Evolutionary conservation across 2,888 invertebrate species (phyloP), one percentile per base, ranked within the genome.

Genomic region (Pollenia labialis): DNA sequence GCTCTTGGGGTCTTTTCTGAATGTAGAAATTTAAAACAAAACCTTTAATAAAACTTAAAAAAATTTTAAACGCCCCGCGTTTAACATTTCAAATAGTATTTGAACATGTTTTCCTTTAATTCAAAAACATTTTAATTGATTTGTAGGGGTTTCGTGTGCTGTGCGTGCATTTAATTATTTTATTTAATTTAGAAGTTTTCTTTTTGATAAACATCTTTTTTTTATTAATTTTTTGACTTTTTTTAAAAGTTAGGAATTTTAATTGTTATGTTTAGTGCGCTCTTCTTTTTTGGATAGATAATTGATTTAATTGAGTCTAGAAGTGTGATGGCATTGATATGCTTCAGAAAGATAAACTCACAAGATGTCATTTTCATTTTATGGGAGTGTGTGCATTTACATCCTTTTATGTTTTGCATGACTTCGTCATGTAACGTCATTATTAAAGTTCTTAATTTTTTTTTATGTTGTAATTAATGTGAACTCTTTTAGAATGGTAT

Each of bases 131-230:
- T 83, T 83, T 86, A 80, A 81, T 77, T 80, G 75, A 87, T 76
- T 74, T 76, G 56, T 40, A 48, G 42, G 14, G 16, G 4, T 6
- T 23, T 79, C 46, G 10, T 68, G 54, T 4, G 7, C 7, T 46
- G 56, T 79, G 84, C 87, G 87, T 87, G 87, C 64, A 52, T 52
- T 74, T 87, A 87, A 87, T 84, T 84, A 40, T 74, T 75, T 42
- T 66, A 44, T 72, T 69, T 11, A 4, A 11, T 71, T 46, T 62
- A 2, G n/a, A 8, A 58, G 56, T 50, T 64, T 48, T 60, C 2
- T 54, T 54, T 66, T 10, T 46, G 81, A 54, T 74, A 72, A 84
- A 83, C 68, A 83, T 80, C 75, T 71, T 40, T 48, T 32, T 40
- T 46, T 64, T 54, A 16, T 6, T 1, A 12, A 56, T 12, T 69